Evolutionary conservation across 2,113 vertebrate genomes (phyloP), one percentile per base, ranked within the genome.

Genomic region (Aegotheles bennettii): DNA sequence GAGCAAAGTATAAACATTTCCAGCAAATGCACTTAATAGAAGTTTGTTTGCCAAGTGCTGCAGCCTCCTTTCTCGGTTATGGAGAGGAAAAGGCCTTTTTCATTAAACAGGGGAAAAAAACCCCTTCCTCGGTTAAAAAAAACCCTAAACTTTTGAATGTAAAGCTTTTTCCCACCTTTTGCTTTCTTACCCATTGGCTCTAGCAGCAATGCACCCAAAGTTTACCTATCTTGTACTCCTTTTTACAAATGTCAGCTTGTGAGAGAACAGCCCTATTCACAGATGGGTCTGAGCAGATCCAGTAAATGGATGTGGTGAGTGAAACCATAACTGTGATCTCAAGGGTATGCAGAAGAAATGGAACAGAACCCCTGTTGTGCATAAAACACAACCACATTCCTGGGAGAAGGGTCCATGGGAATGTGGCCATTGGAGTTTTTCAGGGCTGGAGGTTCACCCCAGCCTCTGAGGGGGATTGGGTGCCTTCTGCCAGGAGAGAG

Each of bases 1-100:
- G 95, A 95, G 90, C 80, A 94, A 94, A 96, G 92, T 84, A 95
- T 96, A 96, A 97, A 96, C 90, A 93, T 57, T 94, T 96, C 94
- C 88, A 94, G 95, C 92, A 92, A 96, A 93, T 61, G 88, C 86
- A 90, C 86, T 96, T 96, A 97, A 90, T 19, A 90, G 80, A 92
- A 83, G 43, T 85, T 86, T 81, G 84, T 90, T 95, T 95, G 95
- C 94, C 89, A 95, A 93, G 60, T 57, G 50, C 80, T 91, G 63
- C 91, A 86, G 91, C 54, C 67, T 96, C n/a, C 51, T 92, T 83
- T 77, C 81, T 74, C 71, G 63, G 47, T 94, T 86, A 86, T 17
- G 69, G n/a, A 3, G 14, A 84, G 80, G 79, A 95, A 93, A 93
- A 78, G 48, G 18, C n/a, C 64, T 59, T 88, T 87, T 87, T 91